Evolutionary conservation across 2,113 vertebrate species (phyloP).

Genomic region (Pterophyllum scalare): DNA sequence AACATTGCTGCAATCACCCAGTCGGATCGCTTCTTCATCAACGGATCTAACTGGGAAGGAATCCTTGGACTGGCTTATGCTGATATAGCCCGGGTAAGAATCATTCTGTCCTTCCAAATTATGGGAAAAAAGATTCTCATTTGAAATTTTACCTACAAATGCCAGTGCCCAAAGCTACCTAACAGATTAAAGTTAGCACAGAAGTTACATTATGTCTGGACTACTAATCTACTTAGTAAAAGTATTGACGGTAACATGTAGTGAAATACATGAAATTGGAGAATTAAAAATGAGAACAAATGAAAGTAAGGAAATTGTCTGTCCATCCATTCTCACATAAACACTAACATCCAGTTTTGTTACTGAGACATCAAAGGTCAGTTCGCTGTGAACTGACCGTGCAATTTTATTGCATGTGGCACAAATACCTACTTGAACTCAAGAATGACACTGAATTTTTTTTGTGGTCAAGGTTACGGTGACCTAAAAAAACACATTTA

Average conservation of each 20-base stretch:
- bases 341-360: background rate
- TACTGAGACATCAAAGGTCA: background rate
- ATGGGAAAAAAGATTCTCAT: background rate
- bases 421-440: background rate
- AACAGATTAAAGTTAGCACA: background rate
- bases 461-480: too few species aligned
- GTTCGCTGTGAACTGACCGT: too few species aligned
- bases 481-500: too few species aligned
- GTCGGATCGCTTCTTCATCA: constrained; percentile 99
- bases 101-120: rapidly evolving
- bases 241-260: background rate
- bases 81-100: constrained; percentile 91
- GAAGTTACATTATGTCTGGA: background rate
- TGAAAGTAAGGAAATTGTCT: background rate
- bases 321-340: too few species aligned
- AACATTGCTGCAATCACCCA: constrained; percentile 97
- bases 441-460: too few species aligned
- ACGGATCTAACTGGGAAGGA: constrained; percentile 99
- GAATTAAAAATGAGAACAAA: background rate
- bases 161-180: background rate
- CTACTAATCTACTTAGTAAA: background rate
- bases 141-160: background rate
- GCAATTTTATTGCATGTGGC: background rate
- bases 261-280: background rate
- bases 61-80: constrained; percentile 97